phyloP scores from a whole-genome alignment of 2,797 vertebrate genomes.

The Anableps anableps region DNA sequence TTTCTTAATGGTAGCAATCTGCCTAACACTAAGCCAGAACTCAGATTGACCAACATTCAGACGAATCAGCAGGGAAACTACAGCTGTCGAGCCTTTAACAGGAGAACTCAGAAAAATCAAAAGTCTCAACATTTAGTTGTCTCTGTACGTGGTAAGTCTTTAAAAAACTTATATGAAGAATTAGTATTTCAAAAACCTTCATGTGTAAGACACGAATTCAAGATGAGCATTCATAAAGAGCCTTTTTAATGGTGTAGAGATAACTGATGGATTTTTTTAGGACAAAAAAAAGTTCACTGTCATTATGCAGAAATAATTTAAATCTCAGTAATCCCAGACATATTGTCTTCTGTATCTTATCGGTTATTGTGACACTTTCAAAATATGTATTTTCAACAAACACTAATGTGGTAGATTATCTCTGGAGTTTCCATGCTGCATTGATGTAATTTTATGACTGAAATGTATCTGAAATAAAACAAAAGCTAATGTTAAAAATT shows the following conservation, averaged over 20 bases:
- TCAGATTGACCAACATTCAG: conserved; percentile 54
- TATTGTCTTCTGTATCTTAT: background rate
- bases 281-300: background rate
- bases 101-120: conserved; percentile 43
- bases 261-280: background rate
- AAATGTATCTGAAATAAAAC: background rate
- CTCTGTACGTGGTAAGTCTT: conserved; percentile 54
- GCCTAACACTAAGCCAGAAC: conserved; percentile 35
- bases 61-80: conserved; percentile 62
- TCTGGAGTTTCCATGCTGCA: no score
- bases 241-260: background rate
- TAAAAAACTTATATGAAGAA: background rate
- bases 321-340: background rate
- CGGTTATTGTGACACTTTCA: background rate
- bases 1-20: conserved; percentile 42
- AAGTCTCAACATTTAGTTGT: conserved; percentile 37
- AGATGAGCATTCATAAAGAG: background rate
- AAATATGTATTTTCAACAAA: background rate
- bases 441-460: background rate
- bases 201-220: background rate
- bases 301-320: background rate
- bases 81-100: conserved; percentile 66
- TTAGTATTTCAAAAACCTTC: background rate
- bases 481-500: background rate
- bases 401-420: no score